phyloP scores from a whole-genome alignment of 2,888 invertebrate genomes.

The Dione vanillae region DNA sequence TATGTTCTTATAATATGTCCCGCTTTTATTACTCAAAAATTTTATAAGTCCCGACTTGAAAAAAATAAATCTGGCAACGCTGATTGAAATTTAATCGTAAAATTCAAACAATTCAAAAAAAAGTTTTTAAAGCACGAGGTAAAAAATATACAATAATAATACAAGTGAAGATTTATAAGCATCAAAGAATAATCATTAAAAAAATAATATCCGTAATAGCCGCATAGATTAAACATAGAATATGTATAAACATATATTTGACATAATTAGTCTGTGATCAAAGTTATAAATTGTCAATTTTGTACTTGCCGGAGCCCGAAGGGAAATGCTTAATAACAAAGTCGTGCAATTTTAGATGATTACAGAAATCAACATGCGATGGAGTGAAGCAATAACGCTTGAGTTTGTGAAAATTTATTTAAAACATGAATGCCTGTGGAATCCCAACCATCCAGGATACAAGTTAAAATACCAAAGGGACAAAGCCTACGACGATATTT shows the following conservation, averaged over 20 bases:
- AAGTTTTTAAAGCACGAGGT: too few species aligned
- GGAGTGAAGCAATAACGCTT: slow-evolving; percentile 76
- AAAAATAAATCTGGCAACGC: too few species aligned
- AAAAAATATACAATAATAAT: too few species aligned
- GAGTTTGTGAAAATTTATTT: slow-evolving; percentile 79
- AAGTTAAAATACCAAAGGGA: slow-evolving; percentile 69
- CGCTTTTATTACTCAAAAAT: too few species aligned
- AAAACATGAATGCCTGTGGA: slow-evolving; percentile 80
- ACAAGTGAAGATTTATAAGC: too few species aligned
- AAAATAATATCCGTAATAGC: neutral
- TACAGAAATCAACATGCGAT: slow-evolving; percentile 61
- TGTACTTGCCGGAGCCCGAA: neutral
- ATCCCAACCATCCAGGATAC: slow-evolving; percentile 70
- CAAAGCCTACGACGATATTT: slow-evolving; percentile 66
- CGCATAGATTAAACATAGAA: neutral
- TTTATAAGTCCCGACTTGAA: too few species aligned
- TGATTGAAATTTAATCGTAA: too few species aligned
- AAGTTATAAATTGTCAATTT: neutral
- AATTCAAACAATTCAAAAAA: too few species aligned
- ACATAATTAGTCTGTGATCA: neutral
- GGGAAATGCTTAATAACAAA: slow-evolving; percentile 13
- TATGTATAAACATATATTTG: neutral
- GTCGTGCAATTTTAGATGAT: neutral
- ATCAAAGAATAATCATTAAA: too few species aligned
- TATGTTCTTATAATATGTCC: too few species aligned